A percentile compares a stretch with the other conserved stretches of the same genome.
These are phyloP conservation scores for Mactra quadrangularis DNA, from an alignment of 1,140 invertebrate genomes.

Conservation along the genomic window DNA sequence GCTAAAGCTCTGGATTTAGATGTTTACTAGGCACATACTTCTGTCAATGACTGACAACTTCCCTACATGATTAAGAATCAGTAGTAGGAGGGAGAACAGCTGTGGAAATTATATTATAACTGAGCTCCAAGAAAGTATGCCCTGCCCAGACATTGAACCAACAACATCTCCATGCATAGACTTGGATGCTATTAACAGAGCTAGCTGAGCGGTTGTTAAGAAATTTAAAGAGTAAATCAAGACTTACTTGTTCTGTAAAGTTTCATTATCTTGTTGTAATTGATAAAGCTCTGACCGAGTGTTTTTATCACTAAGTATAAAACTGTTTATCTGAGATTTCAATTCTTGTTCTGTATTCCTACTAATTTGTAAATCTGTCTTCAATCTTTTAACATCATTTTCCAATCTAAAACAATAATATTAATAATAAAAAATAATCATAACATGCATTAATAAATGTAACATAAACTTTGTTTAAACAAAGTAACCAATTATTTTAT, in stretches of 20 bases:
- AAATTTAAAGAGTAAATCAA: neutral
- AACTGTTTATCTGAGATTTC: constrained; percentile 89
- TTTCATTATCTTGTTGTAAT: constrained; percentile 92
- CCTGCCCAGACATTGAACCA: too few relatives aligned
- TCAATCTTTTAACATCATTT: constrained; percentile 91
- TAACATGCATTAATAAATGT: neutral
- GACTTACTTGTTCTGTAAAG: constrained; percentile 90
- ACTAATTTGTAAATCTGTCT: constrained; percentile 89
- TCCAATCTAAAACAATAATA: constrained; percentile 85
- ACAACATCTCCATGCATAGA: neutral
- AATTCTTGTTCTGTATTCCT: constrained; percentile 93
- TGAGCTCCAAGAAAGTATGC: too few relatives aligned
- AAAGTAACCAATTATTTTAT: too few relatives aligned
- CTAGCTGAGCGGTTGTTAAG: too few relatives aligned
- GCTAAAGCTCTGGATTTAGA: too few relatives aligned
- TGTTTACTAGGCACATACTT: too few relatives aligned
- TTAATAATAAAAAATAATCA: neutral
- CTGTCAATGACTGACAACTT: neutral
- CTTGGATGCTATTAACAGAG: too few relatives aligned
- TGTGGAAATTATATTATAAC: too few relatives aligned
- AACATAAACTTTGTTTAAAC: too few relatives aligned
- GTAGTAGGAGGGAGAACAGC: too few relatives aligned
- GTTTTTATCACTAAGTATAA: constrained; percentile 89
- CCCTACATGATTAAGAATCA: too few relatives aligned
- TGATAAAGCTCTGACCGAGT: constrained; percentile 90